Evolutionary conservation across 2,113 vertebrate species (phyloP), one percentile per base, ranked within the genome.

Genomic region (Melanocharis versteri): DNA sequence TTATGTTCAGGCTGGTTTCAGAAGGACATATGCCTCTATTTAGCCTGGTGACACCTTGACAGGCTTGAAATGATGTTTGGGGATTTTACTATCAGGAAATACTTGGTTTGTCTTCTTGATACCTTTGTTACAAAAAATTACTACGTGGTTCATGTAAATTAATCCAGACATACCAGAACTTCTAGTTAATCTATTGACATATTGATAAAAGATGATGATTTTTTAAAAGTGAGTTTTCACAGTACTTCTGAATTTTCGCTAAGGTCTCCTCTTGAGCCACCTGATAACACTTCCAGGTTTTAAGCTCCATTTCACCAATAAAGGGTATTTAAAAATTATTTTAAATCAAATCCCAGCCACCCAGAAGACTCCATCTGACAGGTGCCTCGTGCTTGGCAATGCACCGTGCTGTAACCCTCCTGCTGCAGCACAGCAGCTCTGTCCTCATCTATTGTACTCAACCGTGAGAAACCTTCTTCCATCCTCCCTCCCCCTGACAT

Each of bases 341-440:
- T 81, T 15, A 57, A 90, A 83, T 40, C n/a, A 69, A 88, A 61
- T 35, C 26, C 14, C 45, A 61, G 3, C 2, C 40, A 79, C 50
- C 6, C 45, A 66, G 45, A 90, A 65, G 30, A 28, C 35, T 80
- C 33, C 30, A 35, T 70, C 30, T 15, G 7, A 30, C 9, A 61
- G n/a, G 62, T 0, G 0, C 17, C 50, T 57, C 1, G 0, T 44
- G 28, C 54, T 70, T 2, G 0, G 20, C 53, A 69, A 37, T 11
- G 12, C 2, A 2, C 14, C 0, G 0, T 0, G 1, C 54, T 58
- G 62, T 22, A 57, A 60, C 18, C 2, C 8, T 57, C 58, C 31
- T 14, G 6, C 68, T 89, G 54, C 0, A 1, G 30, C 4, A 12
- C 1, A 6, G 45, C 64, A 76, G 35, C 68, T 66, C 64, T 40